Base-by-base conservation (phyloP, 2,113 vertebrate species). In the Apteryx mantelli region DNA sequence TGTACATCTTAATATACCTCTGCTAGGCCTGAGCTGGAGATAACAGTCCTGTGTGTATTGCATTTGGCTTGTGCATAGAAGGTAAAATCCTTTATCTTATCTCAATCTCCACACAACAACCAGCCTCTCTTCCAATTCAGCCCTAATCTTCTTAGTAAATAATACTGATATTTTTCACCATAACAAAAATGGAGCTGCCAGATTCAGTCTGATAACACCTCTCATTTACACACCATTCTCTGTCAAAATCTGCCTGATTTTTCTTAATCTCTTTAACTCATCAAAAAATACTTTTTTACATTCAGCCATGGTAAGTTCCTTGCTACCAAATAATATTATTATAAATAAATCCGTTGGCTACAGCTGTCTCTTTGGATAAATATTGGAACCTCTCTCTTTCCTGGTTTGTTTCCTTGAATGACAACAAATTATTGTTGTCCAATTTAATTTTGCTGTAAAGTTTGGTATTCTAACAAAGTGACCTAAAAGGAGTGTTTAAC, bases 91-190 rank as follows among this genome's bases (percentile, higher is more conserved):
- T 98, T 98, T 99, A 99, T 99, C 99, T 99, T 99, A 99, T 99
- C 99, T 99, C 97, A 98, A 99, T 99, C 99, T 99, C 98, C 98
- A 99, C 98, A 99, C 99, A 99, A 99, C 99, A 99, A 99, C 99
- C 98, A 98, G 98, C 98, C 99, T 98, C 99, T 99, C 99, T 99
- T 98, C 99, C 99, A 99, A 99, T 99, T 99, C 99, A 98, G 98
- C 97, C 98, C 98, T 99, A 99, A 99, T 99, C 99, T 99, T 98
- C 99, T 99, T 98, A 99, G 99, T 99, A 99, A 99, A 99, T 99
- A 99, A 99, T 99, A 99, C 98, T 99, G 99, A 99, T 99, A 99
- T 99, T 99, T 99, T 98, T 98, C 98, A 99, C 98, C 98, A 96
- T 98, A 98, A 98, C 98, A 98, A 98, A 98, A 98, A 98, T 98